phyloP scores from a whole-genome alignment of 2,888 invertebrate genomes.

The Linhomoeus sp. region DNA sequence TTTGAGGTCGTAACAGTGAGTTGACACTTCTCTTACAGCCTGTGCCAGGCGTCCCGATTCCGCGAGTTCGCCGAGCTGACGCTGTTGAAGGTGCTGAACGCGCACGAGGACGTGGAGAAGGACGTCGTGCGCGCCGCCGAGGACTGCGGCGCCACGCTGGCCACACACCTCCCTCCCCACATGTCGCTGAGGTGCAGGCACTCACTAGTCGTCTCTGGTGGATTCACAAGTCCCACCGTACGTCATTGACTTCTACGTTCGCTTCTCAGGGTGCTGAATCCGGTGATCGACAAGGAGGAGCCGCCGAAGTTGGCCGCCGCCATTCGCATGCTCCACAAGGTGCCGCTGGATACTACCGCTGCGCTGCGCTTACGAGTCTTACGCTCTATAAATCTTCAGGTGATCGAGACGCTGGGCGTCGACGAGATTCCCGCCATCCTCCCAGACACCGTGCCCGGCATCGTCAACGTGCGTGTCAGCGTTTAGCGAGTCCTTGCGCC shows the following conservation, averaged over 20 bases:
- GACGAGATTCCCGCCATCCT: constrained; percentile 44
- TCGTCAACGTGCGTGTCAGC: constrained; percentile 48
- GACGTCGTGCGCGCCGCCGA: constrained; percentile 55
- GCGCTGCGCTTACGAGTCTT: no score
- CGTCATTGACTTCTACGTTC: no score
- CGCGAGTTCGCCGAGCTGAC: constrained; percentile 73
- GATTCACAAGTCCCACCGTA: no score
- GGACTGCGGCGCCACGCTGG: constrained; percentile 53
- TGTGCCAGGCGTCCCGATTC: constrained; percentile 47
- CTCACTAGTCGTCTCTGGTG: no score
- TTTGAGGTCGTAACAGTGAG: no score
- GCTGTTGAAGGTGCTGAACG: constrained; percentile 64
- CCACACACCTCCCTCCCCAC: constrained; percentile 56
- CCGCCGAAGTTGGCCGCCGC: constrained; percentile 74
- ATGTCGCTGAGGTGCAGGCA: constrained; percentile 48
- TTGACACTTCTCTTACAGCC: constrained; percentile 5
- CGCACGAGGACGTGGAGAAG: constrained; percentile 45
- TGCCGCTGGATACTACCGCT: constrained; percentile 2
- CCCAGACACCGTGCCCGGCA: constrained; percentile 60
- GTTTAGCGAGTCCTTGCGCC: neutral
- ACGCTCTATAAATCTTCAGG: neutral
- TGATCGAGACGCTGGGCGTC: constrained; percentile 7
- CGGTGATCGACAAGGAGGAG: constrained; percentile 66
- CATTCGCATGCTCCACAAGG: constrained; percentile 58
- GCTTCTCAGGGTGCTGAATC: constrained; percentile 40